A percentile compares a stretch with the other conserved stretches of the same genome.
Conservation (phyloP, 2,888 invertebrate species). For the Lasioglossum zephyrum region DNA sequence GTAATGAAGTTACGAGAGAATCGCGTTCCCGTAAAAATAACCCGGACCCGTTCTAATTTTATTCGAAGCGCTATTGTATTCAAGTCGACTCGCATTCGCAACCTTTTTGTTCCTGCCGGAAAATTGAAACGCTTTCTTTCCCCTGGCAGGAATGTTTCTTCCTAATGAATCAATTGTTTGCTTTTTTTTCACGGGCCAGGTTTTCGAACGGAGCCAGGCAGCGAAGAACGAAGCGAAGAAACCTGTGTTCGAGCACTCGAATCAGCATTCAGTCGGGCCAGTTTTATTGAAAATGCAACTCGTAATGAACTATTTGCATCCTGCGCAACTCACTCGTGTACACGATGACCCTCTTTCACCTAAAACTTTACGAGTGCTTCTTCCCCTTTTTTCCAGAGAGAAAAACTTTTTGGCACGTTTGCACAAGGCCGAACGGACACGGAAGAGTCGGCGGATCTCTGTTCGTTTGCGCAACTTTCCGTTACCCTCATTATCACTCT, state of each 20-base stretch:
- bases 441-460: conserved; percentile 1
- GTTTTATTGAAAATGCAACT: conserved; percentile 59
- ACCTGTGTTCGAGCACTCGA: conserved; percentile 37
- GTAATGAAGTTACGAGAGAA: background rate
- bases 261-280: conserved; percentile 43
- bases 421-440: background rate
- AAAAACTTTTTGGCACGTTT: background rate
- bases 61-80: conserved; percentile 1
- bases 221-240: conserved; percentile 26
- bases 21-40: background rate
- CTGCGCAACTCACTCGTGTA: conserved; percentile 26
- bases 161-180: conserved; percentile 50
- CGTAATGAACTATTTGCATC: conserved; percentile 64
- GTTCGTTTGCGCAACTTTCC: conserved; percentile 5
- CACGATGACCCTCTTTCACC: conserved; percentile 59
- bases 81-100: background rate
- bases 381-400: background rate
- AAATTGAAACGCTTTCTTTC: background rate
- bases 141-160: conserved; percentile 5
- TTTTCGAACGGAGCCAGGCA: conserved; percentile 29
- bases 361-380: conserved; percentile 13
- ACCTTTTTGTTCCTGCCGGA: background rate
- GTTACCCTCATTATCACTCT: background rate
- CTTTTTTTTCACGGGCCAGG: conserved; percentile 6
- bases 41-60: background rate